Evolutionary conservation across 2,888 invertebrate genomes (phyloP).

Genomic region (Dinocampus coccinellae): DNA sequence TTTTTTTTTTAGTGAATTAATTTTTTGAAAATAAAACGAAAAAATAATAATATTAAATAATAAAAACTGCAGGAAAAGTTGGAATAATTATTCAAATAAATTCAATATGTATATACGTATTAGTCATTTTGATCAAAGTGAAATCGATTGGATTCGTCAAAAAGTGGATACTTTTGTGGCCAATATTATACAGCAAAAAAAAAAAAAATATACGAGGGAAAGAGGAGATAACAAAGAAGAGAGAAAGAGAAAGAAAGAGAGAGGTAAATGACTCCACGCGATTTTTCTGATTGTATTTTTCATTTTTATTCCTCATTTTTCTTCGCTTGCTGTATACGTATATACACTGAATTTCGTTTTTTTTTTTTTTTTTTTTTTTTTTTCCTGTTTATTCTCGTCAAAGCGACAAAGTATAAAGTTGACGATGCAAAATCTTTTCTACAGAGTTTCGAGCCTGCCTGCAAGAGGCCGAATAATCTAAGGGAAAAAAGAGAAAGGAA

Average conservation of each 20-base stretch:
- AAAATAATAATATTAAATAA: not conserved
- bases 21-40: not conserved
- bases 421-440: slow-evolving; percentile 36
- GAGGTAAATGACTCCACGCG: slow-evolving; percentile 34
- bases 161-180: slow-evolving; percentile 19
- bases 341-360: slow-evolving; percentile 10
- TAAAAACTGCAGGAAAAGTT: not conserved
- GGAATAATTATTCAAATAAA: not conserved
- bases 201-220: not conserved
- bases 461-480: not conserved
- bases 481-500: not conserved
- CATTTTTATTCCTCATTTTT: slow-evolving; percentile 3
- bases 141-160: slow-evolving; percentile 26
- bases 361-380: slow-evolving; percentile 1
- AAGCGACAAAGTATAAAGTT: slow-evolving; percentile 35
- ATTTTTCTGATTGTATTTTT: slow-evolving; percentile 16
- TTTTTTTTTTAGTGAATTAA: too few relatives aligned
- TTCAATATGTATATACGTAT: slow-evolving; percentile 8
- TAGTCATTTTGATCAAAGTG: too few relatives aligned
- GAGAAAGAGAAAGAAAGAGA: slow-evolving; percentile 24
- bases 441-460: slow-evolving; percentile 12
- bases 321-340: not conserved
- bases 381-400: slow-evolving; percentile 1
- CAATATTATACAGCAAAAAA: not conserved
- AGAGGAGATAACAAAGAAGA: not conserved